phyloP scores from a whole-genome alignment of 2,888 invertebrate genomes.

The Stomorhina lunata region DNA sequence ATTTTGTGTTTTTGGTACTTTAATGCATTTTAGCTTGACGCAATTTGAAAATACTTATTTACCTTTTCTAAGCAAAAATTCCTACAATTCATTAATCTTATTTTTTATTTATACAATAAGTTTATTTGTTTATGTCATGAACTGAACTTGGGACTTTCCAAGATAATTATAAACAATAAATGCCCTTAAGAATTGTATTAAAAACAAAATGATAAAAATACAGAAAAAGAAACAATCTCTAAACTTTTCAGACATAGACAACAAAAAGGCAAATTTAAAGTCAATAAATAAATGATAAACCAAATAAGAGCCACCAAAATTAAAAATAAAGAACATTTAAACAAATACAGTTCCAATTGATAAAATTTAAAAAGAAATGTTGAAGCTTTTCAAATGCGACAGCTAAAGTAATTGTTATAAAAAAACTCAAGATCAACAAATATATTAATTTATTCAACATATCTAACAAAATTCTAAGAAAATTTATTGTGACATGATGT shows the following conservation, averaged over 20 bases:
- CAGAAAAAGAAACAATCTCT: neutral
- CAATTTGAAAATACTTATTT: no score
- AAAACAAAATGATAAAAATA: neutral
- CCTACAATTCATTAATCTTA: conserved; percentile 1
- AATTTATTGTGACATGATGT: neutral
- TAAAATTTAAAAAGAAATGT: neutral
- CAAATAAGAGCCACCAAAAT: neutral
- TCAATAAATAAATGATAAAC: neutral
- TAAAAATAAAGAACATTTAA: neutral
- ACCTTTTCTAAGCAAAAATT: neutral
- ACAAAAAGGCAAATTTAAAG: neutral
- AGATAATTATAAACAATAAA: neutral
- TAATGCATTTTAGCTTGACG: no score
- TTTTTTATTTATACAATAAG: neutral
- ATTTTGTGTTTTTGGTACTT: no score
- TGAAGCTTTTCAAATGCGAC: no score
- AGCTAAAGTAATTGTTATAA: neutral
- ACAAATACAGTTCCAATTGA: neutral
- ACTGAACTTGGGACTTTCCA: neutral
- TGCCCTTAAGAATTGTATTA: neutral
- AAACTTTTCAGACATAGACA: neutral
- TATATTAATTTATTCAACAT: no score
- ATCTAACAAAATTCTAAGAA: neutral
- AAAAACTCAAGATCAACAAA: neutral
- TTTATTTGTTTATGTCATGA: neutral